phyloP scores from a whole-genome alignment of 2,888 invertebrate species.

The Marronus borbonicus region DNA sequence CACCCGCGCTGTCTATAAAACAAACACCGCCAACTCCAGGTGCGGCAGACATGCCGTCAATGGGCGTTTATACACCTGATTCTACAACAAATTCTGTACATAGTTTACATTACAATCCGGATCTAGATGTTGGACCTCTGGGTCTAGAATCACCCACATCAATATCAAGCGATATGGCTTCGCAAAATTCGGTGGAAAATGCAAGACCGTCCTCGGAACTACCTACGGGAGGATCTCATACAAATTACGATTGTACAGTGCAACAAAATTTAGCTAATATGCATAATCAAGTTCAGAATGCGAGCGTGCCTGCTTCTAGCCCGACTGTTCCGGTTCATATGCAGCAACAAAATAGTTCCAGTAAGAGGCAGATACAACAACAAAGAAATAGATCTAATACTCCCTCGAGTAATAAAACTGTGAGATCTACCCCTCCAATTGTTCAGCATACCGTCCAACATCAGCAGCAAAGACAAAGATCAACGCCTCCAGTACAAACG shows the following conservation, averaged over 20 bases:
- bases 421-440: constrained; percentile 66
- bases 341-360: constrained; percentile 64
- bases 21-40: constrained; percentile 71
- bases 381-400: constrained; percentile 66
- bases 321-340: constrained; percentile 61
- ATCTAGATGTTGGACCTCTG: constrained; percentile 87
- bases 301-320: constrained; percentile 70
- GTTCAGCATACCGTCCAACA: constrained; percentile 62
- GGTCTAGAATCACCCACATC: constrained; percentile 92
- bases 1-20: constrained; percentile 64
- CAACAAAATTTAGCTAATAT: constrained; percentile 75
- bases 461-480: constrained; percentile 64
- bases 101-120: constrained; percentile 83
- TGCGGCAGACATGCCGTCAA: constrained; percentile 79
- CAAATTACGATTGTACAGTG: constrained; percentile 81
- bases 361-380: constrained; percentile 66
- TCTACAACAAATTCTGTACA: constrained; percentile 88
- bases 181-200: constrained; percentile 79
- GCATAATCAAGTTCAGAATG: constrained; percentile 64
- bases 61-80: constrained; percentile 90
- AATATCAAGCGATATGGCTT: constrained; percentile 88
- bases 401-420: constrained; percentile 65
- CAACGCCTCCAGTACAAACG: constrained; percentile 65
- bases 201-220: constrained; percentile 75
- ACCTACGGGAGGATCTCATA: constrained; percentile 61